Percentiles rank a stretch among this genome's conserved stretches.
Evolutionary conservation across 2,888 invertebrate genomes (phyloP).

Genomic region (Scaeva pyrastri): DNA sequence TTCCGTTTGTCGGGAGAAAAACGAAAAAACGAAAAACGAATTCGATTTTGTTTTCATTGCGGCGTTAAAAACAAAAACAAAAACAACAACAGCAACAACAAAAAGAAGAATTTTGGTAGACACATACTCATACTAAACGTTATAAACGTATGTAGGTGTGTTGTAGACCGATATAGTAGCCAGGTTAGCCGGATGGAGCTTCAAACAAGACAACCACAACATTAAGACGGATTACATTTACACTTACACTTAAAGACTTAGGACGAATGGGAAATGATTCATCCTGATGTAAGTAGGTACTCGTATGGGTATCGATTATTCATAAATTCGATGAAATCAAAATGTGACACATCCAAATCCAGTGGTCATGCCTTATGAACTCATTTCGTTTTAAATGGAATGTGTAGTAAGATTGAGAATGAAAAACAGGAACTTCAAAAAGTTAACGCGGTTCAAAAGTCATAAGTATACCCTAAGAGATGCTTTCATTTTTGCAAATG

Average conservation of each 20-base stretch:
- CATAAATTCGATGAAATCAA: conserved; percentile 26
- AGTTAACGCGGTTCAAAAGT: too few species aligned
- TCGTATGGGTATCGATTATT: conserved; percentile 8
- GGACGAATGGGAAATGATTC: conserved; percentile 49
- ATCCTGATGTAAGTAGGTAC: not conserved
- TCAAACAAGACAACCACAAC: not conserved
- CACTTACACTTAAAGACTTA: conserved; percentile 21
- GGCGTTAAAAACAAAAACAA: conserved; percentile 39
- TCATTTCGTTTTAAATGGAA: too few species aligned
- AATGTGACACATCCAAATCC: conserved; percentile 44
- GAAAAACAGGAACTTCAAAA: too few species aligned
- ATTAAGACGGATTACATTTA: too few species aligned
- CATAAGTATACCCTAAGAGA: too few species aligned
- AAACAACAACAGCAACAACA: conserved; percentile 13
- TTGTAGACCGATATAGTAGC: conserved; percentile 47
- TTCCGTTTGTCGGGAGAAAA: conserved; percentile 58
- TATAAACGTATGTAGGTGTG: conserved; percentile 12
- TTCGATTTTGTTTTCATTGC: conserved; percentile 74
- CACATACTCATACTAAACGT: not conserved
- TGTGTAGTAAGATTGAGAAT: too few species aligned
- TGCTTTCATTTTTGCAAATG: too few species aligned
- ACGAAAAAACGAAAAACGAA: conserved; percentile 73
- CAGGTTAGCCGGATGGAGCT: conserved; percentile 45
- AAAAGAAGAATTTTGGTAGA: conserved; percentile 4
- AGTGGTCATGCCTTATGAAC: too few species aligned